Evolutionary conservation across 2,113 vertebrate genomes (phyloP).

Genomic region (Chaetorhynchus papuensis): DNA sequence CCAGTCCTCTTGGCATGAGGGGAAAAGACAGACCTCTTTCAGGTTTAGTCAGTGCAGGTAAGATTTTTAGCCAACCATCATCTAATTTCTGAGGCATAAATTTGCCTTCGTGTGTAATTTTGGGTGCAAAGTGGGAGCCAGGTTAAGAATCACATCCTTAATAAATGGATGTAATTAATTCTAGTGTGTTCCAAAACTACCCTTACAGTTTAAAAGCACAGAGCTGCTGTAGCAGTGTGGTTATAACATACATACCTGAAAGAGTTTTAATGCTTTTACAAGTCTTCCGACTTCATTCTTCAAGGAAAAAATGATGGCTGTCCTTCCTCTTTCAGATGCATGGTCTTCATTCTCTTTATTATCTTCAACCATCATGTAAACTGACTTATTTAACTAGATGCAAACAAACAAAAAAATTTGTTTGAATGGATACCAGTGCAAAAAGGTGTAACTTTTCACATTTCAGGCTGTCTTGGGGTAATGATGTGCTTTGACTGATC

Average conservation of each 20-base stretch:
- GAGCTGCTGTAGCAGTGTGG: neutral
- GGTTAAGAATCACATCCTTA: neutral
- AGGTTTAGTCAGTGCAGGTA: fast-evolving
- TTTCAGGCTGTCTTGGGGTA: neutral
- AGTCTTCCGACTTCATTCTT: conserved; percentile 97
- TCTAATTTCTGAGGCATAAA: neutral
- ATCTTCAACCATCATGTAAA: conserved; percentile 87
- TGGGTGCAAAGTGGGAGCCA: neutral
- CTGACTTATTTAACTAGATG: conserved; percentile 81
- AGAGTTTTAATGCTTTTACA: conserved; percentile 92
- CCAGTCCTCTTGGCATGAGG: neutral
- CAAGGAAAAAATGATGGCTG: conserved; percentile 90
- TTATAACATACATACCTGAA: conserved; percentile 78
- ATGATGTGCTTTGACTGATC: neutral
- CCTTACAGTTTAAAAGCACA: neutral
- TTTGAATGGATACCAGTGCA: neutral
- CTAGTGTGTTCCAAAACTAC: neutral
- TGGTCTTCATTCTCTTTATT: conserved; percentile 88
- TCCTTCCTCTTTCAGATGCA: conserved; percentile 78
- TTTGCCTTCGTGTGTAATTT: neutral
- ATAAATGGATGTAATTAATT: neutral
- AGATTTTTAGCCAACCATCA: neutral
- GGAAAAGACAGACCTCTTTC: neutral
- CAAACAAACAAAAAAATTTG: neutral
- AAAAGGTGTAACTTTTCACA: neutral